Base-by-base conservation (phyloP, 2,888 invertebrate species). In the Epinotia nisella region DNA sequence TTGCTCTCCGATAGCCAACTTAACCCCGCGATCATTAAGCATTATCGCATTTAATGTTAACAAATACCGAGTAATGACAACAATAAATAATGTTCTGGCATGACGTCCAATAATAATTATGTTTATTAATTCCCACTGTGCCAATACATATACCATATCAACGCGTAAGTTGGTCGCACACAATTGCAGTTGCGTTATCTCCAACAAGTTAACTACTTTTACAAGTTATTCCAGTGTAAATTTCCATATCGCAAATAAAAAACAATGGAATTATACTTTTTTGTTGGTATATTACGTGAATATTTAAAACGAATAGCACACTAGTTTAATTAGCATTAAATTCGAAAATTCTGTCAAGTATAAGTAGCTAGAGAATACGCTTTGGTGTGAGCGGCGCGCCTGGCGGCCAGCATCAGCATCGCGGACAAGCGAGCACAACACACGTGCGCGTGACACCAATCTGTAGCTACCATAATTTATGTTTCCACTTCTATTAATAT, bases 401-500 rank as follows among this genome's bases (percentile, higher is more conserved):
- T n/a, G 3, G 17, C 17, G 19, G 3, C n/a, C 5, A 39, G 59
- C 35, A n/a, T 2, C n/a, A 4, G 17, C 58, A 19, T 10, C 7
- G 17, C n/a, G 17, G 17, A 11, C 53, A 45, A 70, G 41, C 45
- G 58, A 17, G 61, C 41, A 10, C 21, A 45, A 56, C 56, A 67
- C 82, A 82, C 85, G 82, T 82, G 82, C 81, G 80, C 81, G 78
- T 85, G 87, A 86, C 87, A 87, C 87, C 84, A 87, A 89, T 87
- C 79, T 81, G 74, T 82, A 81, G 45, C 78, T 83, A 80, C 81
- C 82, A 82, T 82, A 82, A 85, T 87, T 83, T 85, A 89, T 87
- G 83, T 82, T 83, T 82, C 83, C 79, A 85, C 81, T 81, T 83
- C 87, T 89, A 88, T 85, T 85, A 86, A 88, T 88, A 88, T 79